Evolutionary conservation across 2,797 vertebrate genomes (phyloP).

Genomic region (Smutsia gigantea): DNA sequence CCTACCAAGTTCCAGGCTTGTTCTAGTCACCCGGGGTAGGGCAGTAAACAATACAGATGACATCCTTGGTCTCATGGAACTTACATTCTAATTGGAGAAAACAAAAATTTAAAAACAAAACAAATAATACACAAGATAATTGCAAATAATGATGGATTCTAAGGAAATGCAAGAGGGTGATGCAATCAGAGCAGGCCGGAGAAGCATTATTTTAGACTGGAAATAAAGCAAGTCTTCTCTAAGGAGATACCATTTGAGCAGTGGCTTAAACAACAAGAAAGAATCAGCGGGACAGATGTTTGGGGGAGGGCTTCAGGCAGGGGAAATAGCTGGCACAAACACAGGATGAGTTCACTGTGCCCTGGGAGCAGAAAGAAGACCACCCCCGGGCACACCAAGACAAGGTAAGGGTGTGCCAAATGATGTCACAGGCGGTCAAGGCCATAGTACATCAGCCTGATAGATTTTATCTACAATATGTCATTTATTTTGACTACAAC

Average conservation of each 20-base stretch:
- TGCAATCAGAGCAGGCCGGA: background rate
- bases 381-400: background rate
- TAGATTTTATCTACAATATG: background rate
- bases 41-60: background rate
- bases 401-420: no score
- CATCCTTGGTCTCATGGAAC: background rate
- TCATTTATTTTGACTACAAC: background rate
- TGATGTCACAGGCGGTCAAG: background rate
- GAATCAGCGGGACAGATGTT: background rate
- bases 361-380: background rate
- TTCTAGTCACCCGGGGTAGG: background rate
- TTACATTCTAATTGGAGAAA: background rate
- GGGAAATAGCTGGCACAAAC: background rate
- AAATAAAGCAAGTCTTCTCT: background rate
- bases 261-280: background rate
- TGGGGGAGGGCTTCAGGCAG: background rate
- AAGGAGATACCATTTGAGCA: background rate
- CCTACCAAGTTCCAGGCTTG: background rate
- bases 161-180: background rate
- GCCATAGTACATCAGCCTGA: fast-evolving
- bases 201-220: background rate
- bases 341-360: background rate
- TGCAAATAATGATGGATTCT: background rate
- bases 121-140: background rate
- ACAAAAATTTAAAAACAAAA: background rate